Percentiles rank a stretch among this genome's conserved stretches.
Conservation (phyloP, 1,140 invertebrate species). For the Temnothorax curvispinosus region DNA sequence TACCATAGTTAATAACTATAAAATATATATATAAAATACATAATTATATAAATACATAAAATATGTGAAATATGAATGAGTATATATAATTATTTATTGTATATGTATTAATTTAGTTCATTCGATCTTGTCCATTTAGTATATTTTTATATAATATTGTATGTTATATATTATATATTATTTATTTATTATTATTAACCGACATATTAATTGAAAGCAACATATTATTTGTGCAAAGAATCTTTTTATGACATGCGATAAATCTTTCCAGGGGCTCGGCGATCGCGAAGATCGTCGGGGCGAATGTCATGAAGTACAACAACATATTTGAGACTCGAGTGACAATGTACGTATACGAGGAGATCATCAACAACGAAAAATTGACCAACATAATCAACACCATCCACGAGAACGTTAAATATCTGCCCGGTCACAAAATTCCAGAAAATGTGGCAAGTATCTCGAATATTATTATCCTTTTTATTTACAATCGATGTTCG, state of each 20-base stretch:
- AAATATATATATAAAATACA: too few species aligned
- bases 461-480: neutral
- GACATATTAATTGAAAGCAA: neutral
- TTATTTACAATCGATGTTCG: neutral
- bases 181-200: too few species aligned
- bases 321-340: constrained; percentile 89
- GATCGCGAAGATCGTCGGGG: constrained; percentile 92
- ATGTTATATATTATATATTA: neutral
- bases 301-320: constrained; percentile 87
- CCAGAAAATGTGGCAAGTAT: constrained; percentile 87
- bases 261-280: constrained; percentile 90
- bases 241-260: neutral
- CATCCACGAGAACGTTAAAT: constrained; percentile 93
- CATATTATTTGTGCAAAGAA: neutral
- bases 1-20: neutral
- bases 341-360: constrained; percentile 93
- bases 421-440: constrained; percentile 90
- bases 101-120: too few species aligned
- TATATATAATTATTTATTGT: too few species aligned
- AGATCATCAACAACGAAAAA: constrained; percentile 90
- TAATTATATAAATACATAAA: too few species aligned
- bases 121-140: too few species aligned
- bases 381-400: constrained; percentile 93
- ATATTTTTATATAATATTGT: too few species aligned
- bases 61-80: too few species aligned